phyloP scores from a whole-genome alignment of 2,113 vertebrate species.

The Scolopax mira region DNA sequence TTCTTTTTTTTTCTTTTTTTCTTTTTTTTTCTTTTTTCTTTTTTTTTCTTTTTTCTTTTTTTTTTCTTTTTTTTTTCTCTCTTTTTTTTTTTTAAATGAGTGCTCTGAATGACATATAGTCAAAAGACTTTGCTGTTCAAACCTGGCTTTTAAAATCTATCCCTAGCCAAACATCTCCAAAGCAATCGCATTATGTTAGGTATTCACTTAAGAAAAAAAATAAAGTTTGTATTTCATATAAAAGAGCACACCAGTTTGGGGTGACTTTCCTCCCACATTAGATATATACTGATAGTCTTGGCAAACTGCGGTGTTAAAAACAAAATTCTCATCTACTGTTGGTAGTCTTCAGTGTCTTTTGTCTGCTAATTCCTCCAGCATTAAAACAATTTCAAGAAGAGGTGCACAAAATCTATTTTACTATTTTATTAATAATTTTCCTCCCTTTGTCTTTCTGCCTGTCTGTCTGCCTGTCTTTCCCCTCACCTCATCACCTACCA shows the following conservation, averaged over 20 bases:
- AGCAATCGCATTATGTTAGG: not conserved
- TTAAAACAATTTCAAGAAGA: not conserved
- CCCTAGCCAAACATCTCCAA: not conserved
- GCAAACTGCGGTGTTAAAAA: not conserved
- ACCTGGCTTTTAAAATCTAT: not conserved
- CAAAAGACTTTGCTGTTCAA: not conserved
- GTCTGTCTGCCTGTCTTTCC: too few species aligned
- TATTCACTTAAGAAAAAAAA: not conserved
- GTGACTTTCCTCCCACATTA: not conserved
- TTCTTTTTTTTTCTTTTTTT: too few species aligned
- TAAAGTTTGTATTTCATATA: not conserved
- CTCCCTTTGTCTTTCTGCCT: not conserved
- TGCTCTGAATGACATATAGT: not conserved
- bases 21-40: too few species aligned
- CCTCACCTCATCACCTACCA: not conserved
- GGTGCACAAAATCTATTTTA: not conserved
- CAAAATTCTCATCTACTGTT: not conserved
- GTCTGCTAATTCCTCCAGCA: not conserved
- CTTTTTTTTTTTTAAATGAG: too few species aligned
- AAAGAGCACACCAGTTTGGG: not conserved
- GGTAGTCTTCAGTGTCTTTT: not conserved
- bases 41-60: too few species aligned
- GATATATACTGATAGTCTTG: fast-evolving
- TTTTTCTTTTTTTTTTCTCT: too few species aligned
- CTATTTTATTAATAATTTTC: not conserved